Evolutionary conservation across 2,888 invertebrate species (phyloP).

Genomic region (Miltochrista miniata): DNA sequence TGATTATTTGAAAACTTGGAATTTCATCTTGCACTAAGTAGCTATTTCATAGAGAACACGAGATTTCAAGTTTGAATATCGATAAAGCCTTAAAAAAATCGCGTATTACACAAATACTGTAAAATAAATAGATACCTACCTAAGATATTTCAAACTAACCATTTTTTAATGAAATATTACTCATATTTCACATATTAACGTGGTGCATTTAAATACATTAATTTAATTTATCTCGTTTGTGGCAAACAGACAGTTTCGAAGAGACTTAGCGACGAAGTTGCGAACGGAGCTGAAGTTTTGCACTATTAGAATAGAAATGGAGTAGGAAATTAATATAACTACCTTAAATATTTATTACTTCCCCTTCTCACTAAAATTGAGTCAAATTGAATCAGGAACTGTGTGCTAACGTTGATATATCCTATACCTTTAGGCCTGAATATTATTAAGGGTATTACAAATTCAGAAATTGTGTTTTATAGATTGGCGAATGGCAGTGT

Average conservation of each 20-base stretch:
- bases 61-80: too few species aligned
- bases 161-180: background rate
- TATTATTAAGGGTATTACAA: slow-evolving; percentile 4
- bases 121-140: too few species aligned
- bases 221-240: slow-evolving; percentile 58
- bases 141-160: background rate
- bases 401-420: slow-evolving; percentile 3
- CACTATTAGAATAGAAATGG: slow-evolving; percentile 39
- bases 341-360: slow-evolving; percentile 32
- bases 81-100: too few species aligned
- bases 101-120: too few species aligned
- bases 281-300: slow-evolving; percentile 38
- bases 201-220: slow-evolving; percentile 44
- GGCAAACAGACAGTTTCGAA: slow-evolving; percentile 48
- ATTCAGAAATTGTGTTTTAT: background rate
- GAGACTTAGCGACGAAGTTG: slow-evolving; percentile 43
- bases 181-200: slow-evolving; percentile 13
- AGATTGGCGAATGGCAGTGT: background rate
- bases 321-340: slow-evolving; percentile 39
- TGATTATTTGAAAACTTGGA: too few species aligned
- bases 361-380: slow-evolving; percentile 12
- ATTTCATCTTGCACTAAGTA: too few species aligned
- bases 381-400: slow-evolving; percentile 17
- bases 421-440: slow-evolving; percentile 7
- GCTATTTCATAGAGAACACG: too few species aligned